Evolutionary conservation across 2,888 invertebrate genomes (phyloP), one percentile per base, ranked within the genome.

Genomic region (Cataglyphis altisquamis): DNA sequence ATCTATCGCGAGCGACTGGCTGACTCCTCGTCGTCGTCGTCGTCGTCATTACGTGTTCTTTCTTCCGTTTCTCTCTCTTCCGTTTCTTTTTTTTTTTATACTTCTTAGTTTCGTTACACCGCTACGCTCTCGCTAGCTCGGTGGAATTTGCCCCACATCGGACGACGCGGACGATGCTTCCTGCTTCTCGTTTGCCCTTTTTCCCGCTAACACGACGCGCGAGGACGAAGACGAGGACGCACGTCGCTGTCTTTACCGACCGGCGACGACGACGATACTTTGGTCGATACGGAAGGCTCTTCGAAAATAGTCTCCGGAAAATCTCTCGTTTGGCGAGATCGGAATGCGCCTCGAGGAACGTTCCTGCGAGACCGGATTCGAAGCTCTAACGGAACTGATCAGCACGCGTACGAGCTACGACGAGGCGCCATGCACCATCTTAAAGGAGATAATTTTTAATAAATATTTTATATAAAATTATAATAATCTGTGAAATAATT

Each of bases 121-220:
- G 91, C 88, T 87, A 88, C 88, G 90, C 85, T 60, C 78, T 78
- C 78, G 74, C 78, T 80, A 80, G 74, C 78, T 90, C 90, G 87
- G 90, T 91, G 91, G 91, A 91, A 91, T 91, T 91, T 90, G 91
- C 91, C 90, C 90, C 86, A 89, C 91, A 90, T 91, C 87, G 89
- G 83, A n/a, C 39, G 21, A n/a, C n/a, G 48, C 48, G n/a, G 39
- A 52, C 70, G 66, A 78, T 84, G 88, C 91, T 91, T 91, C 91
- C 90, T 90, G 89, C 88, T 91, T 91, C 91, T 91, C 90, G 86
- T 86, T 21, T 60, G 87, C 90, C 85, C 91, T 87, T 90, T 91
- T 90, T 90, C 87, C 87, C 87, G 84, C 60, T 25, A 25, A 45
- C 18, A n/a, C 18, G 41, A 68, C 73, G 45, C 45, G 25, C 60